Base-by-base conservation (phyloP, 2,797 vertebrate genomes). In the Enteromius treurensis region DNA sequence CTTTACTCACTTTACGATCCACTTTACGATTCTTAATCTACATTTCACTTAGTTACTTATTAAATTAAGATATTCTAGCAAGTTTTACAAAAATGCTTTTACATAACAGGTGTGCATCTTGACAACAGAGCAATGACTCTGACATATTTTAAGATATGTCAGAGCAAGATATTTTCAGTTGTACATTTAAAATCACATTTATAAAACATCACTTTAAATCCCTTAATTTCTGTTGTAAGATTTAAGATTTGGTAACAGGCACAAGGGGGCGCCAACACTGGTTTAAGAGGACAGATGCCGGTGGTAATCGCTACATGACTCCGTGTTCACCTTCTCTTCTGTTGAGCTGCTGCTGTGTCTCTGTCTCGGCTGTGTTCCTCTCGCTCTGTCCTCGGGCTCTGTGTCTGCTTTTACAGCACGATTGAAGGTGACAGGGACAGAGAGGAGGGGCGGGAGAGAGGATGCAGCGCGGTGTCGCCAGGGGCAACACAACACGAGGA, bases 391-490 rank as follows among this genome's bases (percentile, higher is more conserved):
- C 93, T 90, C 89, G 89, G 93, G 94, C 93, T 87, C 87, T 91
- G 92, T 92, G 92, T 94, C 94, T 93, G 91, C 90, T 93, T 93
- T 93, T 93, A 94, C 90, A 93, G 92, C 92, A 91, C 93, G 93
- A 94, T 94, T 93, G 93, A 94, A 94, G 92, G 92, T 92, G 92
- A 94, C 92, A 95, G 93, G 93, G 93, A 94, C 89, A 93, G 92
- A 92, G 93, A 93, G 91, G 90, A 82, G 67, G 92, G 93, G 89
- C 89, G 91, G 90, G 93, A 73, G 47, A 34, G 93, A 94, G 92
- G 92, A 93, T 91, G 93, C 92, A 92, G 93, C 91, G 93, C 92
- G 92, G 93, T 91, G 92, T 93, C 82, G 92, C 94, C 93, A 69
- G 86, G 84, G 92, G 94, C 94, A 90, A 93, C 92, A 93, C 60